These are phyloP conservation scores for Mylabris sibirica DNA, from an alignment of 2,888 invertebrate genomes.

Conservation along the genomic window DNA sequence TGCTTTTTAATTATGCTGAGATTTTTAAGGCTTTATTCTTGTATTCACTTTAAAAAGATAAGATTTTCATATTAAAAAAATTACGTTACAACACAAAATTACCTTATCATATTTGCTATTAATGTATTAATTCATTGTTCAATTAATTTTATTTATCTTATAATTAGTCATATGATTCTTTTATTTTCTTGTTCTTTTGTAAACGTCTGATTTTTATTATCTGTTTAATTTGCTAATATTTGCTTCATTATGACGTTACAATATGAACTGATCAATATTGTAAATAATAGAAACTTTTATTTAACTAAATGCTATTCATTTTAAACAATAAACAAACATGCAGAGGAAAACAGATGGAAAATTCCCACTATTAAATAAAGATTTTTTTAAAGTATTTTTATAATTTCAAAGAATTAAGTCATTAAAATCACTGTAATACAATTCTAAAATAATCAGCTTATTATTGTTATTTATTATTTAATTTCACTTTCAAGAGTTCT, in stretches of 20 bases:
- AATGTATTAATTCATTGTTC: neutral
- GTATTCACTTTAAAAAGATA: too few species aligned
- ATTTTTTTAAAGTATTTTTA: neutral
- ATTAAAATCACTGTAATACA: too few species aligned
- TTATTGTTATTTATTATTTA: neutral
- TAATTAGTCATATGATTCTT: neutral
- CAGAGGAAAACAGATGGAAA: neutral
- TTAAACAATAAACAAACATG: neutral
- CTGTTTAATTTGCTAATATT: neutral
- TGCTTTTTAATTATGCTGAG: too few species aligned
- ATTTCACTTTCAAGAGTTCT: neutral
- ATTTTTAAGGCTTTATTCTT: too few species aligned
- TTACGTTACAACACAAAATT: neutral
- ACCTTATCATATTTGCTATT: neutral
- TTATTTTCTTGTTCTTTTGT: neutral
- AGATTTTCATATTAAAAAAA: too few species aligned
- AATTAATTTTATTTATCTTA: neutral
- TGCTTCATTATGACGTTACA: neutral
- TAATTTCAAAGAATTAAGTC: too few species aligned
- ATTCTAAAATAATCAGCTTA: neutral
- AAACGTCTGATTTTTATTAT: neutral
- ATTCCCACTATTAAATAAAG: neutral
- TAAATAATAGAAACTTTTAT: neutral
- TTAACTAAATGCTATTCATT: neutral
- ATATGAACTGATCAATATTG: neutral